phyloP scores from a whole-genome alignment of 2,797 vertebrate species.

The Huso huso region DNA sequence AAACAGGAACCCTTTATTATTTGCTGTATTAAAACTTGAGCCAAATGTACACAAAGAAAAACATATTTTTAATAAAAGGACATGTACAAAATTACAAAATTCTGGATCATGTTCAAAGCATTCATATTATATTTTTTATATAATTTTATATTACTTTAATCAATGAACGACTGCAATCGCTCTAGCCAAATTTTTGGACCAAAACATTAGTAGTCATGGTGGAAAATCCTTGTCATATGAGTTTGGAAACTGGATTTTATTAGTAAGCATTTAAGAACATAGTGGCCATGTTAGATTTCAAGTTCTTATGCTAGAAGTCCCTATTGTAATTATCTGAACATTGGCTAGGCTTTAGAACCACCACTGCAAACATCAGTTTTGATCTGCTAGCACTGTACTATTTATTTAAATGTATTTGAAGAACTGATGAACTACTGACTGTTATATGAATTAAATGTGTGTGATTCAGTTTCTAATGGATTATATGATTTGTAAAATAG shows the following conservation, averaged over 20 bases:
- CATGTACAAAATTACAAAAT: conserved; percentile 14
- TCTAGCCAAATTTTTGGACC: conserved; percentile 9
- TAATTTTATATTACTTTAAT: conserved; percentile 21
- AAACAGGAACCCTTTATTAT: conserved; percentile 26
- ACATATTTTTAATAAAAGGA: conserved; percentile 9
- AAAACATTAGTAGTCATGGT: conserved; percentile 1
- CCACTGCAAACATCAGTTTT: too few relatives aligned
- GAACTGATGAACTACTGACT: too few relatives aligned
- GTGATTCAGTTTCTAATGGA: too few relatives aligned
- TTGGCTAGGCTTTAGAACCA: too few relatives aligned
- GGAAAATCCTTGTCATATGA: conserved; percentile 6
- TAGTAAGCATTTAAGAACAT: conserved; percentile 9
- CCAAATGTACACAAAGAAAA: conserved; percentile 21
- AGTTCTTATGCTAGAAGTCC: too few relatives aligned
- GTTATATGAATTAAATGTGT: too few relatives aligned
- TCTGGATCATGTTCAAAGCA: conserved; percentile 13
- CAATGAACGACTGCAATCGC: conserved; percentile 16
- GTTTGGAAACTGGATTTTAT: conserved; percentile 13
- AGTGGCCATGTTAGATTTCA: not conserved
- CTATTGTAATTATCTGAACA: too few relatives aligned
- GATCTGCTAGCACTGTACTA: too few relatives aligned
- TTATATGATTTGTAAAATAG: too few relatives aligned
- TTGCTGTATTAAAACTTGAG: conserved; percentile 3
- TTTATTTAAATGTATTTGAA: too few relatives aligned
- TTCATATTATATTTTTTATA: conserved; percentile 12